Conservation (phyloP, 2,888 invertebrate genomes). For the Crossocerus cetratus region DNA sequence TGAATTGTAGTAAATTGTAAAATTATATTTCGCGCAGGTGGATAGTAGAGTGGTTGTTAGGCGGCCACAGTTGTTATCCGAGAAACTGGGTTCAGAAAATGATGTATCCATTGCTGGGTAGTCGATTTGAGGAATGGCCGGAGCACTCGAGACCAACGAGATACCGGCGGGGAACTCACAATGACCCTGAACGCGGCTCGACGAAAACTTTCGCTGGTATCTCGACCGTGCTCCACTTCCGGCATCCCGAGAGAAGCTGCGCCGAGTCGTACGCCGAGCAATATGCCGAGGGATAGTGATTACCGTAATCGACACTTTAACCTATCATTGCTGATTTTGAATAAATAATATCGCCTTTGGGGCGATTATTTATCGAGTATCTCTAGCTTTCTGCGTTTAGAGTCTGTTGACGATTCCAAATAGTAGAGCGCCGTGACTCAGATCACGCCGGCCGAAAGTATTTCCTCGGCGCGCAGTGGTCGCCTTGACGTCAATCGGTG, state of each 20-base stretch:
- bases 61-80: neutral
- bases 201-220: constrained; percentile 62
- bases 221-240: constrained; percentile 52
- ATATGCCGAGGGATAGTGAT: neutral
- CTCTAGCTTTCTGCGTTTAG: neutral
- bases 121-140: neutral
- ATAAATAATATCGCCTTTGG: neutral
- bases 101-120: neutral
- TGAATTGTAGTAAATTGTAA: neutral
- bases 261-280: neutral
- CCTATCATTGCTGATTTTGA: neutral
- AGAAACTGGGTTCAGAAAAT: neutral
- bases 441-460: neutral
- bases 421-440: neutral
- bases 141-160: neutral
- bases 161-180: constrained; percentile 13
- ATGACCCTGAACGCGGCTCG: constrained; percentile 42
- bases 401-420: neutral
- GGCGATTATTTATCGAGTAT: neutral
- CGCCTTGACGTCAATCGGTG: neutral
- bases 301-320: neutral
- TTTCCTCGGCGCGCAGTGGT: neutral
- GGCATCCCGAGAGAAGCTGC: constrained; percentile 29
- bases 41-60: neutral
- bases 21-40: neutral